Conservation (phyloP, 1,140 invertebrate genomes). For the Nebria ingens region DNA sequence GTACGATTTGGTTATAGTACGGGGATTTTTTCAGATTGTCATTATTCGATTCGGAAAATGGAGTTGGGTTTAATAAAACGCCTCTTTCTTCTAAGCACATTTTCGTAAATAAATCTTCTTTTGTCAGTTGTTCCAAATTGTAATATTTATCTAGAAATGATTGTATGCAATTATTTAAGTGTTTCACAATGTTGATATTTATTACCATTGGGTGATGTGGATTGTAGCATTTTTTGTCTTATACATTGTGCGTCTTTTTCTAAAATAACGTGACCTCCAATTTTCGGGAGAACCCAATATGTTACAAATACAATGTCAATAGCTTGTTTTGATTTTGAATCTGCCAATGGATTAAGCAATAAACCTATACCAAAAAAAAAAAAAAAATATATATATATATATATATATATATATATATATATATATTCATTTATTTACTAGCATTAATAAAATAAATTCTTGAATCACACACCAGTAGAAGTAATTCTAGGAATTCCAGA, state of each 20-base stretch:
- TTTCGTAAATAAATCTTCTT: conserved; percentile 21
- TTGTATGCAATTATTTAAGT: background rate
- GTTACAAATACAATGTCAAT: conserved; percentile 45
- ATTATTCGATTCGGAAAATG: conserved; percentile 20
- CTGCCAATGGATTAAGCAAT: conserved; percentile 24
- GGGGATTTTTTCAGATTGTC: conserved; percentile 32
- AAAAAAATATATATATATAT: conserved; percentile 3
- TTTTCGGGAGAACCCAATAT: conserved; percentile 40
- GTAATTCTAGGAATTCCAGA: conserved; percentile 23
- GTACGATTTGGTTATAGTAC: conserved; percentile 35
- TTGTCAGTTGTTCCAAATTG: conserved; percentile 13
- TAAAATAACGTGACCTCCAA: conserved; percentile 33
- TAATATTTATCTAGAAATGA: conserved; percentile 20
- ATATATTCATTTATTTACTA: too few species aligned
- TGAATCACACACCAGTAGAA: conserved; percentile 35
- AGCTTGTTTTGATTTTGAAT: conserved; percentile 23
- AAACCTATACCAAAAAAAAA: conserved; percentile 22
- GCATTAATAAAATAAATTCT: conserved; percentile 35
- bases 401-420: too few species aligned
- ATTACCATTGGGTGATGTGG: conserved; percentile 21
- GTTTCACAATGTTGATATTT: conserved; percentile 23
- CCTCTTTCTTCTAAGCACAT: conserved; percentile 37
- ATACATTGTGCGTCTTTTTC: conserved; percentile 41
- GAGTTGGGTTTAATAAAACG: conserved; percentile 16
- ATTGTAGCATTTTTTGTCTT: conserved; percentile 28